Base-by-base conservation (phyloP, 1,140 invertebrate genomes). In the Drosophila pandora region DNA sequence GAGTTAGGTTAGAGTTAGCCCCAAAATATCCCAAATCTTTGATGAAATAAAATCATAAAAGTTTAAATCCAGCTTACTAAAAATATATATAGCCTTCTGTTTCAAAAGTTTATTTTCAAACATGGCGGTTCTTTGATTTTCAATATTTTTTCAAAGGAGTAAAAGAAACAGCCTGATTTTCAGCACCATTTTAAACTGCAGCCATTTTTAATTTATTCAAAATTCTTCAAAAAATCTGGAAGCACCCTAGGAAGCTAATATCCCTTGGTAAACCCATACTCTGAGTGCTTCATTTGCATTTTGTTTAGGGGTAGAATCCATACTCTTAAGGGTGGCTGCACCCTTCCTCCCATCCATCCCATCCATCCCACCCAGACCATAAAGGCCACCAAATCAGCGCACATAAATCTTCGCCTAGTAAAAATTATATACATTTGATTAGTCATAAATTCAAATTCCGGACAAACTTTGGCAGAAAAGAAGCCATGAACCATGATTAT, bases 351-450 rank as follows among this genome's bases (percentile, higher is more conserved):
- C 3, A 37, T 37, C 17, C 17, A 17, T 17, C 17, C 17, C 17
- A 17, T 17, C 17, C 17, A 17, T 17, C 17, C 12, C 47, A 25
- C 0, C 9, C 41, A 21, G 10, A 5, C 17, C 65, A 48, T 32
- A 32, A 52, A 67, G 6, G 30, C 58, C 50, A 37, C 63, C 56
- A 62, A 83, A 82, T 82, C 79, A 79, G 64, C 37, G 54, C 52
- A 55, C 78, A 81, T 87, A 85, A 85, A 85, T 85, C 82, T 71
- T 55, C 2, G 30, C 75, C 52, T 74, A 83, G 70, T 82, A 82
- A 79, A 83, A 82, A 79, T 79, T 82, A 76, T 80, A 76, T 61
- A 61, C 79, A 83, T 82, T 82, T 82, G 79, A 83, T 82, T 70
- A 78, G 69, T 62, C 79, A 83, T 82, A 82, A 82, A 82, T 79